phyloP scores from a whole-genome alignment of 2,888 invertebrate species.

The Tineola bisselliella region DNA sequence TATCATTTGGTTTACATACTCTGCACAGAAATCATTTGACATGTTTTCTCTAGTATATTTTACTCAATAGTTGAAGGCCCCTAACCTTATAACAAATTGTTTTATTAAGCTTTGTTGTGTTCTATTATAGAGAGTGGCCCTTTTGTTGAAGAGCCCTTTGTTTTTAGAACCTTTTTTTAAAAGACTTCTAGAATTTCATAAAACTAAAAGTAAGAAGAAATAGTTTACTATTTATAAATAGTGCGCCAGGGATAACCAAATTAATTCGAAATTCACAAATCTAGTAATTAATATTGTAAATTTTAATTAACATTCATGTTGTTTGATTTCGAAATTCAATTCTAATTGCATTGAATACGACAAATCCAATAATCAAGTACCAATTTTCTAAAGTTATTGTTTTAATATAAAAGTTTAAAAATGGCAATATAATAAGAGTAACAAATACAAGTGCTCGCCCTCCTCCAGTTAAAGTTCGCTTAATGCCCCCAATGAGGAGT shows the following conservation, averaged over 20 bases:
- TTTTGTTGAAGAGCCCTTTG: background rate
- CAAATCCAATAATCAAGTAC: background rate
- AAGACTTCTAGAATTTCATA: background rate
- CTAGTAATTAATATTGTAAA: background rate
- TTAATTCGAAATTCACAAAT: background rate
- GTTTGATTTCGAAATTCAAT: background rate
- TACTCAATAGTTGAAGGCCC: too few relatives aligned
- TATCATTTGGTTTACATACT: too few relatives aligned
- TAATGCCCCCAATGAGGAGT: slow-evolving; percentile 23
- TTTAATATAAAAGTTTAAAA: background rate
- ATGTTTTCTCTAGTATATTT: too few relatives aligned
- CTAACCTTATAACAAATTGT: slow-evolving; percentile 5
- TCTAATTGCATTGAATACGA: background rate
- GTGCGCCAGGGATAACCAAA: too few relatives aligned
- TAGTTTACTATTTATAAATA: background rate
- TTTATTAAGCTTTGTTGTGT: background rate
- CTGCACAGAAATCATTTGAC: too few relatives aligned
- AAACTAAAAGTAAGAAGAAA: too few relatives aligned
- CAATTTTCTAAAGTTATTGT: background rate
- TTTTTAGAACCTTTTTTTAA: background rate
- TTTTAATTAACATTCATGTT: background rate
- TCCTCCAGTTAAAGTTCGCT: slow-evolving; percentile 5
- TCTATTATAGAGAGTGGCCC: background rate
- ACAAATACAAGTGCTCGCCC: background rate
- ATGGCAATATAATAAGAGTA: background rate